phyloP scores from a whole-genome alignment of 37 sponge, comb jelly and placozoan species.

The Agelas oroides region DNA sequence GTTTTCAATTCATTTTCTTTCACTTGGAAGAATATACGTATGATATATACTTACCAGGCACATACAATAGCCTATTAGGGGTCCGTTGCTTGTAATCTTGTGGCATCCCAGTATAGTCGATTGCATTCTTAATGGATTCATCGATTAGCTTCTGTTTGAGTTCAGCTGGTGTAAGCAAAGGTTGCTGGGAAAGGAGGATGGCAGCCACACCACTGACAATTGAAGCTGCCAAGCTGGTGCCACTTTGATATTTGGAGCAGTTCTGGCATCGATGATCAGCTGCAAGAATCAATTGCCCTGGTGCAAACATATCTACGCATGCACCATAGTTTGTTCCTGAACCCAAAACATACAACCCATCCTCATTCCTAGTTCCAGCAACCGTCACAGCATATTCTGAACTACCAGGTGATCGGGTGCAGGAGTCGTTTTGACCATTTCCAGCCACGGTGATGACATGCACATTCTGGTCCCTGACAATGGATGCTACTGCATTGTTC shows the following conservation, averaged over 20 bases:
- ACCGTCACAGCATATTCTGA: slow-evolving; percentile 41
- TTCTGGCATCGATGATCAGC: slow-evolving; percentile 27
- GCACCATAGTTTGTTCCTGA: slow-evolving; percentile 37
- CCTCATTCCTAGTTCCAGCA: slow-evolving; percentile 25
- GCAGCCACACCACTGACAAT: slow-evolving; percentile 48
- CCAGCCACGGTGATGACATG: slow-evolving; percentile 52
- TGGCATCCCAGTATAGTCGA: slow-evolving; percentile 26
- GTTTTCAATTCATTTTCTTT: too few species aligned
- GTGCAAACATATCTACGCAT: slow-evolving; percentile 69
- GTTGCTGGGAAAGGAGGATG: slow-evolving; percentile 23
- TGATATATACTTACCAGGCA: too few species aligned
- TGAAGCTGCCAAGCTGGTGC: slow-evolving; percentile 63
- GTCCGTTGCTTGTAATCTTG: not conserved
- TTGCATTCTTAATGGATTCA: not conserved
- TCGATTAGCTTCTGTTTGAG: slow-evolving; percentile 4
- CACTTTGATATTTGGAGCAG: slow-evolving; percentile 14
- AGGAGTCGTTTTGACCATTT: slow-evolving; percentile 33
- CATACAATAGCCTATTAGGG: slow-evolving; percentile 21
- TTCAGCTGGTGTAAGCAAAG: slow-evolving; percentile 31
- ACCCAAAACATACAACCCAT: slow-evolving; percentile 16
- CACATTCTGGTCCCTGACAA: not conserved
- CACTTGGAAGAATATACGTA: too few species aligned
- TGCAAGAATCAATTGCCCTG: slow-evolving; percentile 25
- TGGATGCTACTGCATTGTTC: slow-evolving; percentile 25
- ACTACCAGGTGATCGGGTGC: slow-evolving; percentile 22